phyloP scores from a whole-genome alignment of 35 echinoderm and acorn worm species.

The Ophiothrix spiculata region DNA sequence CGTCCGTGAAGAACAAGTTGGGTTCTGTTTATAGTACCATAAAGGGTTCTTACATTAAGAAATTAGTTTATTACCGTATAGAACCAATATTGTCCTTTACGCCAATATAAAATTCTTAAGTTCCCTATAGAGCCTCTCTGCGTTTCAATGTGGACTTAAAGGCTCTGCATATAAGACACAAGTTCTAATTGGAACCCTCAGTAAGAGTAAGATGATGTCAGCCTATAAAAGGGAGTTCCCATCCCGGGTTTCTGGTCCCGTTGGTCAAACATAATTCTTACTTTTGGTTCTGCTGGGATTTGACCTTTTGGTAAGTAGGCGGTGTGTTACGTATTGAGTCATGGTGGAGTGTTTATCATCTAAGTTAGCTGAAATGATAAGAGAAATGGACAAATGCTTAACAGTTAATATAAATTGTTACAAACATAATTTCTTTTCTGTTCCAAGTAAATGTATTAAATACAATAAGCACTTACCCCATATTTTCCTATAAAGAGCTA shows the following conservation, averaged over 20 bases:
- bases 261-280: not conserved
- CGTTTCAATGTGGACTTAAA: not conserved
- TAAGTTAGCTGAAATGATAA: not conserved
- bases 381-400: too few species aligned
- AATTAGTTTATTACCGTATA: too few species aligned
- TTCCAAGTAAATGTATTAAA: too few species aligned
- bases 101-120: too few species aligned
- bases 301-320: not conserved
- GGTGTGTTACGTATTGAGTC: not conserved
- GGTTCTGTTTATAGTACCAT: too few species aligned
- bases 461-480: too few species aligned
- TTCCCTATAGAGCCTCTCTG: not conserved
- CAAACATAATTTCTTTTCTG: too few species aligned
- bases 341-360: not conserved
- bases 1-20: too few species aligned
- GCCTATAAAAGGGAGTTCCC: not conserved
- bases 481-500: too few species aligned
- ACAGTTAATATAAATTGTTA: too few species aligned
- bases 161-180: not conserved
- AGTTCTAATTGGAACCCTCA: not conserved
- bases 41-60: too few species aligned
- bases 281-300: constrained; percentile 18
- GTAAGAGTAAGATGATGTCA: not conserved
- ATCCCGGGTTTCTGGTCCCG: not conserved
- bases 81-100: too few species aligned